Conservation (phyloP, 2,797 vertebrate genomes). For the Parauchenoglanis punctatus region DNA sequence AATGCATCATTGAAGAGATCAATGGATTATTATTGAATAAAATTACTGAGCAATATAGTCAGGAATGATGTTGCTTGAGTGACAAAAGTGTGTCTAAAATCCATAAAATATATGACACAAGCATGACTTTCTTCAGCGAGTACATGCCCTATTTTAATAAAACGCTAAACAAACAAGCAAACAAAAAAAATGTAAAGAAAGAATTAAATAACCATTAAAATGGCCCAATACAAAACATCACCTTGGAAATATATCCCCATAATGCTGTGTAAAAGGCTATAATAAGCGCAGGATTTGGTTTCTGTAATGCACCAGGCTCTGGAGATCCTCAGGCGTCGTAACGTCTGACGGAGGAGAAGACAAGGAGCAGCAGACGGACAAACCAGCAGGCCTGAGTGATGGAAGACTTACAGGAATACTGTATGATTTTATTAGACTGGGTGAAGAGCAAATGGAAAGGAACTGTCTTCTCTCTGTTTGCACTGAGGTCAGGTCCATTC, state of each 20-base stretch:
- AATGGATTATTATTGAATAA: too few species aligned
- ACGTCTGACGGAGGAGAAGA: constrained; percentile 16
- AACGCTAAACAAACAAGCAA: not conserved
- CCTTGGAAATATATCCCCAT: not conserved
- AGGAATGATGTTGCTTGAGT: not conserved
- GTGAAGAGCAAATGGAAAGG: not conserved
- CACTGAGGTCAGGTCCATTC: not conserved
- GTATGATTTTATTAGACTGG: not conserved
- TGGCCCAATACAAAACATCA: not conserved
- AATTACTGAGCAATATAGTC: too few species aligned
- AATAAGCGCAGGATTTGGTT: not conserved
- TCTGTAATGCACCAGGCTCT: not conserved
- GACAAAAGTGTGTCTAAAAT: not conserved
- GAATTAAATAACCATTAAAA: not conserved
- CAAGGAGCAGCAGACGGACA: not conserved
- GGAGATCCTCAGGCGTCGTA: constrained; percentile 2
- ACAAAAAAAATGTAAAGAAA: not conserved
- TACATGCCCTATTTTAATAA: too few species aligned
- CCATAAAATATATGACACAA: not conserved
- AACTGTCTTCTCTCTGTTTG: not conserved
- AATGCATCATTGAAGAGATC: too few species aligned
- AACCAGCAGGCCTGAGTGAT: constrained; percentile 4
- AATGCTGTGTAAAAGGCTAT: not conserved
- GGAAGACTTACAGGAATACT: constrained; percentile 23
- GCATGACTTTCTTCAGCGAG: too few species aligned